Evolutionary conservation across 2,797 vertebrate genomes (phyloP), one percentile per base, ranked within the genome.

Genomic region (Pseudochromis fuscus): DNA sequence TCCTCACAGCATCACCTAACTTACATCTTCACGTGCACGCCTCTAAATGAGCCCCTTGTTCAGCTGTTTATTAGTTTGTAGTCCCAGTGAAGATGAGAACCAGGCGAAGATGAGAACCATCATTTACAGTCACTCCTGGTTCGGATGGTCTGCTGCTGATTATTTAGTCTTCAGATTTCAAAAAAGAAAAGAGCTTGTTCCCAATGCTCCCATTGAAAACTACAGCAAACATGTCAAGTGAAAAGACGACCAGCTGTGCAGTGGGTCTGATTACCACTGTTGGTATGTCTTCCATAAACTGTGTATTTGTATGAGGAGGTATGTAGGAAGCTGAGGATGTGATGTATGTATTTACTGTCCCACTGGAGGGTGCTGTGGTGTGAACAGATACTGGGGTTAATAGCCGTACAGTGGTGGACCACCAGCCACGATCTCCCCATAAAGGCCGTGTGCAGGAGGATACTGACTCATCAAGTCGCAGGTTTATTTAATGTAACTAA

Each of bases 401-500:
- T 67, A 69, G 71, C 69, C 61, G 49, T 38, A 60, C 45, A 62
- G 64, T 3, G 0, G 3, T 1, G 31, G 88, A 90, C 89, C 89
- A 88, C 89, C 89, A 59, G 79, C 81, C 46, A 60, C 2, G 89
- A 61, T 72, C 27, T 61, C 67, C n/a, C 79, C 81, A 64, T 21
- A 28, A 67, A 64, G n/a, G 57, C 69, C n/a, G 16, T 13, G 9
- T 33, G 51, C 46, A 73, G 86, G 72, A 73, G 86, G 72, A 86
- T 59, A 45, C 57, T 23, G 75, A 77, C 61, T 89, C 75, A 77
- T 82, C 77, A 74, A 67, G 68, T 78, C 75, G 28, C 19, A 61
- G 7, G 64, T 83, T 88, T 89, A 83, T 89, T 88, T 77, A 57
- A 77, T 58, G 60, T 57, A 84, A 77, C 24, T 68, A 65, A 70